Conservation (phyloP, 1,140 invertebrate genomes). For the Drosophila mojavensis region DNA sequence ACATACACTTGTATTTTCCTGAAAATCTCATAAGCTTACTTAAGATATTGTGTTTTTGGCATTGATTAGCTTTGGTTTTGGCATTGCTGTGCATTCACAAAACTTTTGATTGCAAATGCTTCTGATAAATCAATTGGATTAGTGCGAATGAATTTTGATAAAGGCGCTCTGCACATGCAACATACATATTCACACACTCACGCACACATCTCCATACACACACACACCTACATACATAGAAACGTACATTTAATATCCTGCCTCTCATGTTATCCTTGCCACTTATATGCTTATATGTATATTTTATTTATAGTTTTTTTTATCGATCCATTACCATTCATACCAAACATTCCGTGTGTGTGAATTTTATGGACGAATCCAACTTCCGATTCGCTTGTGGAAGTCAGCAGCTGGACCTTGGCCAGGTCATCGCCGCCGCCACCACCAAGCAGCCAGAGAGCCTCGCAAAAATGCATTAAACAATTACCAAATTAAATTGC, state of each 20-base stretch:
- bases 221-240: neutral
- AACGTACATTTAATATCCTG: neutral
- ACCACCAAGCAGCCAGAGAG: constrained; percentile 42
- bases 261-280: constrained; percentile 22
- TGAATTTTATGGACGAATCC: constrained; percentile 73
- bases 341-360: constrained; percentile 43
- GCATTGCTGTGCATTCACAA: too few relatives aligned
- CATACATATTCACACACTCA: neutral
- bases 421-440: constrained; percentile 45
- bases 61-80: too few relatives aligned
- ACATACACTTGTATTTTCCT: too few relatives aligned
- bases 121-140: neutral
- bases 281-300: constrained; percentile 42
- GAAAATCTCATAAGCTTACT: too few relatives aligned
- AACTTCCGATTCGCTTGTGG: constrained; percentile 62
- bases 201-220: neutral
- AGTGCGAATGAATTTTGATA: neutral
- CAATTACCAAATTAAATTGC: constrained; percentile 11
- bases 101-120: neutral
- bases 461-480: constrained; percentile 32
- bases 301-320: constrained; percentile 51
- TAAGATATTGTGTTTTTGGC: too few relatives aligned
- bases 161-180: neutral
- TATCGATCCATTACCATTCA: constrained; percentile 29
- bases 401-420: constrained; percentile 59